A percentile compares a stretch with the other conserved stretches of the same genome.
These are phyloP conservation scores for Meteorus colon DNA, from an alignment of 2,888 invertebrate species.

Conservation along the genomic window DNA sequence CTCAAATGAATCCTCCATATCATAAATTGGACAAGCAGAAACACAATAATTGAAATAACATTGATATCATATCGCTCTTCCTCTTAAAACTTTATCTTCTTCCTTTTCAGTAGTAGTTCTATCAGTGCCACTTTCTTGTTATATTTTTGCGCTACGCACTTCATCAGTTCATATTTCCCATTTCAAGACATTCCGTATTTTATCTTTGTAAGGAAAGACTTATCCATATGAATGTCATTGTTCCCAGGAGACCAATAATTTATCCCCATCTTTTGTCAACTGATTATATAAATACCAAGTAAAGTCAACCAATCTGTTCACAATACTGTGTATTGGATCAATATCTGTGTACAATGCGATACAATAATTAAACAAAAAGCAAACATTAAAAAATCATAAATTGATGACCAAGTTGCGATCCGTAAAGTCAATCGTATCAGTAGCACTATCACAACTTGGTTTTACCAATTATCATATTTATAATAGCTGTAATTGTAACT, in stretches of 20 bases:
- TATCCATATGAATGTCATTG: not conserved
- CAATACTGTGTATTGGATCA: not conserved
- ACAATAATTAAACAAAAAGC: conserved; percentile 9
- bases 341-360: not conserved
- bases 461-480: conserved; percentile 50
- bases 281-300: conserved; percentile 22
- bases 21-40: conserved; percentile 48
- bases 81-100: conserved; percentile 21
- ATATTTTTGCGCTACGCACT: conserved; percentile 11
- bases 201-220: not conserved
- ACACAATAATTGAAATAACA: conserved; percentile 14
- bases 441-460: conserved; percentile 16
- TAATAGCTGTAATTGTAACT: conserved; percentile 53
- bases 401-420: conserved; percentile 27
- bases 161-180: conserved; percentile 25
- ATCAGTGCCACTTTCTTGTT: not conserved
- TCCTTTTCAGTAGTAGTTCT: conserved; percentile 16
- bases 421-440: conserved; percentile 28
- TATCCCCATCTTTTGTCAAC: not conserved
- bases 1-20: conserved; percentile 57
- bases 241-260: not conserved
- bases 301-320: not conserved
- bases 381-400: conserved; percentile 12
- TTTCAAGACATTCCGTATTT: conserved; percentile 39
- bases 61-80: conserved; percentile 28